A percentile compares a stretch with the other conserved stretches of the same genome.
Conservation (phyloP, 2,797 vertebrate species). For the Channa striata region DNA sequence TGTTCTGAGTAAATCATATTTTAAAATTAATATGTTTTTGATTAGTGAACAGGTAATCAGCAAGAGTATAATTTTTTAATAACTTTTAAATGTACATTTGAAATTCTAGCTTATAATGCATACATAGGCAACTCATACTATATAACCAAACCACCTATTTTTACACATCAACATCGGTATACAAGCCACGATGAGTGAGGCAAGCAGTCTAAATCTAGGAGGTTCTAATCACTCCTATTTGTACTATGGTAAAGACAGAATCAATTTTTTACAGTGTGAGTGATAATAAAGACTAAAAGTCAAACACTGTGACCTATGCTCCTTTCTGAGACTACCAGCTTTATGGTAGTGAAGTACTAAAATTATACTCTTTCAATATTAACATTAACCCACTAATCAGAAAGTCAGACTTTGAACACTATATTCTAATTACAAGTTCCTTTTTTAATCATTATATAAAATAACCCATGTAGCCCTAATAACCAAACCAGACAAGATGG, state of each 20-base stretch:
- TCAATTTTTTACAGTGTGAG: no score
- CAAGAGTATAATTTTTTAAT: background rate
- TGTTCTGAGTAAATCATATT: conserved; percentile 12
- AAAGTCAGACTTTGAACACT: background rate
- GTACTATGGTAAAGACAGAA: no score
- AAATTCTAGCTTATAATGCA: background rate
- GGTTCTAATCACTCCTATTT: no score
- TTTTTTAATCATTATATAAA: background rate
- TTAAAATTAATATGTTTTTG: no score
- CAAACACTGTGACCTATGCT: background rate
- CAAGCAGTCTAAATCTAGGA: background rate
- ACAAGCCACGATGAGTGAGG: background rate
- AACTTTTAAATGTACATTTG: no score
- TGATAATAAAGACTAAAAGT: background rate
- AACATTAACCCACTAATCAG: no score
- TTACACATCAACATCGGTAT: background rate
- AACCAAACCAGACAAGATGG: background rate
- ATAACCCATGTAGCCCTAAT: background rate
- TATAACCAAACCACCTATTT: no score
- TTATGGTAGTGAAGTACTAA: background rate
- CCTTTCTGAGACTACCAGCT: background rate
- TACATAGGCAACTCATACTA: background rate
- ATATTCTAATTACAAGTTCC: background rate
- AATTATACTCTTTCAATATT: background rate
- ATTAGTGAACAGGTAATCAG: background rate